phyloP scores from a whole-genome alignment of 2,888 invertebrate genomes.

The Epiblema foenella region DNA sequence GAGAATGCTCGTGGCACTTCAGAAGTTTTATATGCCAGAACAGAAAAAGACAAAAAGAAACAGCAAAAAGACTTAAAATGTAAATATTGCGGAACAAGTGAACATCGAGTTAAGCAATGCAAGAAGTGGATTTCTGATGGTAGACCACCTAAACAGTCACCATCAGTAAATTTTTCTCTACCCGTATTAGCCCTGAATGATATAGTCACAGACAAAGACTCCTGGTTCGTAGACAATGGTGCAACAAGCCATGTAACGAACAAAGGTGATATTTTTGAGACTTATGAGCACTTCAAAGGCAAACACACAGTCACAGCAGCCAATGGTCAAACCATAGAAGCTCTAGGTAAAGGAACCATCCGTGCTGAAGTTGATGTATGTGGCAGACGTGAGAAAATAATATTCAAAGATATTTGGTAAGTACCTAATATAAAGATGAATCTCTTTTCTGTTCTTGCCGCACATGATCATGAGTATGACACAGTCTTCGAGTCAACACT shows the following conservation, averaged over 20 bases:
- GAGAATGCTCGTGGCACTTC: too few relatives aligned
- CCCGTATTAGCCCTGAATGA: too few relatives aligned
- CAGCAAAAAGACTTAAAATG: too few relatives aligned
- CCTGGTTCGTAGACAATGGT: not conserved
- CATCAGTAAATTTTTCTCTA: too few relatives aligned
- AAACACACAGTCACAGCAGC: not conserved
- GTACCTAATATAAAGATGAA: not conserved
- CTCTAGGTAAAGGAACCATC: conserved; percentile 1
- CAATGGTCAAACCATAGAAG: conserved; percentile 5
- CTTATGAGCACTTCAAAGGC: not conserved
- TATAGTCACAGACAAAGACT: not conserved
- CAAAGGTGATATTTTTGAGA: not conserved
- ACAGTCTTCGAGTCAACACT: too few relatives aligned
- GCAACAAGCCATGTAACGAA: not conserved
- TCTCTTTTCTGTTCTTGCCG: not conserved
- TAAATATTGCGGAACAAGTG: too few relatives aligned
- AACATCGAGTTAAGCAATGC: too few relatives aligned
- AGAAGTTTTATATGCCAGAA: too few relatives aligned
- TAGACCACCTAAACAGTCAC: too few relatives aligned
- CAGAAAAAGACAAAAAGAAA: too few relatives aligned
- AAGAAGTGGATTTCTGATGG: too few relatives aligned
- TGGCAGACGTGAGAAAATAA: conserved; percentile 1
- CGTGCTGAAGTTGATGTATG: not conserved
- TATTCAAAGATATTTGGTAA: not conserved
- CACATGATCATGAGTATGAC: not conserved